Base-by-base conservation (phyloP, 1,140 invertebrate species). In the Cherax quadricarinatus region DNA sequence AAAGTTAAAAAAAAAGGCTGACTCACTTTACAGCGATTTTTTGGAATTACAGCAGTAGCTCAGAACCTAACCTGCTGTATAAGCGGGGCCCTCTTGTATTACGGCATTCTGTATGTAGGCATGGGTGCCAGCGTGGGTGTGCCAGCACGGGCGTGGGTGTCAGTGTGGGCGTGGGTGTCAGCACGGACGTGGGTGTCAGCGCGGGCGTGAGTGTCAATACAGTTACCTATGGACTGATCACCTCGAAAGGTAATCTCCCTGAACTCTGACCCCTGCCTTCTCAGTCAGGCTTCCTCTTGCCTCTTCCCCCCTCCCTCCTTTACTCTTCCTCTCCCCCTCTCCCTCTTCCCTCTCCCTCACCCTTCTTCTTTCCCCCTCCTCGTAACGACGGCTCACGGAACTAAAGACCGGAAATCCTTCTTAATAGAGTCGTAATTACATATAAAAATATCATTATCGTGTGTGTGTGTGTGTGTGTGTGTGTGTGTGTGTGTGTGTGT, bases 381-480 rank as follows among this genome's bases (percentile, higher is more conserved):
- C 7, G 6, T 75, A 75, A 75, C 70, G 70, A 75, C 24, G n/a
- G 7, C 70, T 75, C 70, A 75, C 70, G 70, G 70, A 75, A 75
- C 70, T 75, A 75, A 75, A 12, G n/a, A 75, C 70, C 70, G 70
- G 70, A 75, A 75, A 75, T 75, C n/a, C 70, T n/a, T 21, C 70
- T 75, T 75, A 75, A 75, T 75, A n/a, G 24, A 21, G 70, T 75
- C 70, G 24, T n/a, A 75, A 75, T 75, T 75, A 75, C 70, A 75
- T 75, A 75, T 75, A 75, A 30, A n/a, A 75, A 5, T 30, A 75
- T 21, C 70, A 75, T 30, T 75, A 75, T 30, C 1, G 21, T 21
- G 14, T 12, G 30, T 41, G 30, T 41, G 30, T 41, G 30, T 41
- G 30, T 41, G 30, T 41, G 30, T 41, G 30, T 41, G 30, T 41